These are phyloP conservation scores for Cryptoblepharus egeriae DNA, from an alignment of 2,797 vertebrate genomes.

Conservation along the genomic window DNA sequence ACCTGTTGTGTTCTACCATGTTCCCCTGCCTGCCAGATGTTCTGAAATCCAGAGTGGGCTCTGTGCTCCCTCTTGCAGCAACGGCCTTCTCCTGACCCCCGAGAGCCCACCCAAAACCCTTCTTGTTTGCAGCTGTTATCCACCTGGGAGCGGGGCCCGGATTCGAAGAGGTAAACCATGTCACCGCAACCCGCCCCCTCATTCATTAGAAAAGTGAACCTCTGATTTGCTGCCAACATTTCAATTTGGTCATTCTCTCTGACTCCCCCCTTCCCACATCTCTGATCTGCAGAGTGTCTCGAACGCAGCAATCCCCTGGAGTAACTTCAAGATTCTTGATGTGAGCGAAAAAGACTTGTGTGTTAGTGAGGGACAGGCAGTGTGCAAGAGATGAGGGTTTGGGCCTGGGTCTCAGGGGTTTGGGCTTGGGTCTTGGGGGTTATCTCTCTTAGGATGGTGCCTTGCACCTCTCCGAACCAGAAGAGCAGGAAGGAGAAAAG, in stretches of 20 bases:
- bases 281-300: conserved; percentile 21
- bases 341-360: neutral
- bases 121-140: neutral
- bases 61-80: neutral
- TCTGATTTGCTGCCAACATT: conserved; percentile 15
- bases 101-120: neutral
- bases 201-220: conserved; percentile 10
- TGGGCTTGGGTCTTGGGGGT: neutral
- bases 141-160: conserved; percentile 25
- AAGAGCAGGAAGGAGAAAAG: neutral
- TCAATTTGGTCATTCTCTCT: conserved; percentile 24
- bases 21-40: neutral
- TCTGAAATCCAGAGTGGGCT: neutral
- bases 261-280: neutral
- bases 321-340: neutral
- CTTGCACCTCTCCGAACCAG: neutral
- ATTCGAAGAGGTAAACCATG: conserved; percentile 12
- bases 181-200: accelerated
- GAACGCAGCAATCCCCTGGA: neutral
- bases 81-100: neutral
- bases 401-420: neutral
- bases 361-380: too few relatives aligned
- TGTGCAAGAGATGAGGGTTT: too few relatives aligned
- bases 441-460: neutral
- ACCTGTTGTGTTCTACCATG: neutral